Conservation (phyloP, 2,797 vertebrate genomes). For the Rhinella marina region DNA sequence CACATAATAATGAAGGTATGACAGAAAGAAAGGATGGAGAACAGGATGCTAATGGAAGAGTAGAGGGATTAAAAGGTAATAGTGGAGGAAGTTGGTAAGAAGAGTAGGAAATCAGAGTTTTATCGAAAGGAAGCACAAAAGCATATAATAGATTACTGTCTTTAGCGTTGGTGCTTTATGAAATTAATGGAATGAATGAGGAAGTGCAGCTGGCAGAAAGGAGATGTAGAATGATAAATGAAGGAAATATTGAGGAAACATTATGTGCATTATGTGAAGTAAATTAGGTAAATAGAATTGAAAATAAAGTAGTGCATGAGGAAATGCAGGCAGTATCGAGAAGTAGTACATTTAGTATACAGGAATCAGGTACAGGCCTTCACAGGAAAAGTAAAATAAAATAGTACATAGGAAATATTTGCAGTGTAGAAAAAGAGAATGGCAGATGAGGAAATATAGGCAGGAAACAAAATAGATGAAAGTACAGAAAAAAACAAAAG, state of each 20-base stretch:
- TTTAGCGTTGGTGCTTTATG: neutral
- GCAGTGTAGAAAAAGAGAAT: neutral
- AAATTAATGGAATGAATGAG: neutral
- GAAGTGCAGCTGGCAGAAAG: neutral
- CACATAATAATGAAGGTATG: neutral
- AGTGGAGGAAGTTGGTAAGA: neutral
- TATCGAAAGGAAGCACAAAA: neutral
- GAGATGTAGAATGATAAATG: neutral
- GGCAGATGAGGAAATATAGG: neutral
- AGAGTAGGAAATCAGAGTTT: conserved; percentile 1
- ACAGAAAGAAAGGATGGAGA: neutral
- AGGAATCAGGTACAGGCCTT: neutral
- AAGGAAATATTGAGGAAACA: neutral
- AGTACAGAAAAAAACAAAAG: neutral
- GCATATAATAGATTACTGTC: neutral
- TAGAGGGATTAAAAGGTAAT: neutral
- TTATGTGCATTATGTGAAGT: neutral
- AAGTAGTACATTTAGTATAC: neutral
- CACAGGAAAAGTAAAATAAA: neutral
- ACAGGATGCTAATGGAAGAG: neutral
- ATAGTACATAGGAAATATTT: neutral
- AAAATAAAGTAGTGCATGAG: neutral
- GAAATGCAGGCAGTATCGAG: neutral
- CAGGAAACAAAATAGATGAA: neutral
- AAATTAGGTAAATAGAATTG: neutral